Conservation (phyloP, 2,888 invertebrate species). For the Catocala nupta region DNA sequence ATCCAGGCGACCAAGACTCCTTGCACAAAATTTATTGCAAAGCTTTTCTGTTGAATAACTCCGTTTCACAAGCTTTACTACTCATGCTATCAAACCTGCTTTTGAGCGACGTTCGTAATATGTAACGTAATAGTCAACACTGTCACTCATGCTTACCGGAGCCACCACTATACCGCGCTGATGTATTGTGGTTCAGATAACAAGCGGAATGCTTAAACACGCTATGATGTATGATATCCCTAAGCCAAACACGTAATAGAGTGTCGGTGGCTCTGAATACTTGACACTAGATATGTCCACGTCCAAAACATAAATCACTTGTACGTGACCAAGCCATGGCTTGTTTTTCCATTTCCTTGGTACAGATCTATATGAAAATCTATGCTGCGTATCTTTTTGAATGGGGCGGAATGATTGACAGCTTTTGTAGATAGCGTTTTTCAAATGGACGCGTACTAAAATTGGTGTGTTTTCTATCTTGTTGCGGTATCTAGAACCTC, state of each 20-base stretch:
- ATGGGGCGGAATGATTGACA: no score
- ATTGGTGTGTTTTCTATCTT: no score
- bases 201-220: constrained; percentile 8
- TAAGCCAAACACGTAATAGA: constrained; percentile 16
- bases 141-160: background rate
- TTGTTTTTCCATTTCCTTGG: constrained; percentile 14
- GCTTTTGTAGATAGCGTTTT: no score
- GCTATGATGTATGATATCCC: constrained; percentile 14
- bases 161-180: no score
- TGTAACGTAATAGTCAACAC: background rate
- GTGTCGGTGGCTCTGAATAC: constrained; percentile 14
- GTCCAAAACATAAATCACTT: constrained; percentile 15
- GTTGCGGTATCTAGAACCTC: no score
- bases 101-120: no score
- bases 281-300: constrained; percentile 20
- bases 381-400: background rate
- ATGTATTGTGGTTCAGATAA: background rate
- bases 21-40: no score
- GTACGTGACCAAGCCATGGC: constrained; percentile 18
- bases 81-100: no score
- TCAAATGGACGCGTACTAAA: no score
- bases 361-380: constrained; percentile 11
- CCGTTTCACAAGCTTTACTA: no score
- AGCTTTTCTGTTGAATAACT: no score
- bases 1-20: no score